phyloP scores from a whole-genome alignment of 1,140 invertebrate species.

The Megalopta genalis region DNA sequence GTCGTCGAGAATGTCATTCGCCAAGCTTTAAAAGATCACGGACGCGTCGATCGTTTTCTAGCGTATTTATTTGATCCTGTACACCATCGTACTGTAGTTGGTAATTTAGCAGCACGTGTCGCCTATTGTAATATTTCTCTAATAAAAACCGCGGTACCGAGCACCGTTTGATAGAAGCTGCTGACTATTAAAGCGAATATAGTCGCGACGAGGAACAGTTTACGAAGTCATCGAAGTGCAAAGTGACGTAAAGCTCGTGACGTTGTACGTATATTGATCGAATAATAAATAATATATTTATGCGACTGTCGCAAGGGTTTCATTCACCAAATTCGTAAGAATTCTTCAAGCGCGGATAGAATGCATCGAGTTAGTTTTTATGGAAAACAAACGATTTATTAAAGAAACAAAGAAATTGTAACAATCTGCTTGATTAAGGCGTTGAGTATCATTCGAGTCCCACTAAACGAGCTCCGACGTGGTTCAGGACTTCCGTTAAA shows the following conservation, averaged over 20 bases:
- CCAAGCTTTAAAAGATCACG: slow-evolving; percentile 33
- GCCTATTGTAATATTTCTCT: neutral
- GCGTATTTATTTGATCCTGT: slow-evolving; percentile 18
- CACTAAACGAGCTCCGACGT: slow-evolving; percentile 80
- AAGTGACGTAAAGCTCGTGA: neutral
- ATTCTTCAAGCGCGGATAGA: neutral
- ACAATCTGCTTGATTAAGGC: neutral
- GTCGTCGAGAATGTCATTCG: neutral
- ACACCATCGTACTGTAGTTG: slow-evolving; percentile 6
- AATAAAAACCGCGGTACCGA: neutral
- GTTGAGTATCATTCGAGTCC: slow-evolving; percentile 75
- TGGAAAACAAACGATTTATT: slow-evolving; percentile 6
- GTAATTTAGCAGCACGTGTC: slow-evolving; percentile 13
- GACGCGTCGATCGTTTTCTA: slow-evolving; percentile 9
- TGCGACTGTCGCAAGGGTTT: slow-evolving; percentile 3
- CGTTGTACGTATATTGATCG: slow-evolving; percentile 30
- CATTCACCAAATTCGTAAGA: neutral
- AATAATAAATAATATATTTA: slow-evolving; percentile 63
- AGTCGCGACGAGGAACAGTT: neutral
- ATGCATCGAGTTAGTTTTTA: neutral
- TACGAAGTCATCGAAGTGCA: neutral
- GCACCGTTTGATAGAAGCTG: neutral
- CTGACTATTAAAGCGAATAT: neutral
- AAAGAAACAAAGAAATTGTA: neutral
- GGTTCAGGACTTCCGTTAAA: slow-evolving; percentile 80